These are phyloP conservation scores for Nothobranchius furzeri DNA, from an alignment of 2,113 vertebrate genomes.

Conservation along the genomic window DNA sequence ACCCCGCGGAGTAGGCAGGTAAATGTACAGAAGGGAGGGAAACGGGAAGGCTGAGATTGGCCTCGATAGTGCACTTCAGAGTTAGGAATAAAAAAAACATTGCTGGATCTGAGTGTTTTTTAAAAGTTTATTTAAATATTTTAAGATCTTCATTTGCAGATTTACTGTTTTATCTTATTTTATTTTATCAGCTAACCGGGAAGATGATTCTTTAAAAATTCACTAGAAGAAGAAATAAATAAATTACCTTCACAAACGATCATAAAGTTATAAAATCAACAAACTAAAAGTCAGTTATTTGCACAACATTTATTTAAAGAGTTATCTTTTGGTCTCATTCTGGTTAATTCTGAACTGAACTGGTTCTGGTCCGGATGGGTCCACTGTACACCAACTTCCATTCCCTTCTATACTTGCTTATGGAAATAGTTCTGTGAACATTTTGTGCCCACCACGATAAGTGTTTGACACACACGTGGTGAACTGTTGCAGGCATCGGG, in stretches of 20 bases:
- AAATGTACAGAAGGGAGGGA: constrained; percentile 2
- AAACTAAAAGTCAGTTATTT: neutral
- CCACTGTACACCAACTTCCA: constrained; percentile 35
- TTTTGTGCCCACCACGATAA: constrained; percentile 16
- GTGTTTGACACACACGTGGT: constrained; percentile 64
- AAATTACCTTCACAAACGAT: no score
- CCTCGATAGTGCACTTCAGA: constrained; percentile 11
- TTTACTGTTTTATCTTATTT: neutral
- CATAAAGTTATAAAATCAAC: no score
- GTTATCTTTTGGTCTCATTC: neutral
- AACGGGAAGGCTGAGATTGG: neutral
- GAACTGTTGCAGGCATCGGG: constrained; percentile 44
- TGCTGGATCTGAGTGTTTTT: neutral
- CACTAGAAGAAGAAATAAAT: no score
- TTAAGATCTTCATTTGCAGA: no score
- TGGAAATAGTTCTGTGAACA: constrained; percentile 20
- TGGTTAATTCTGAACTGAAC: constrained; percentile 23
- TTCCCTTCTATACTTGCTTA: constrained; percentile 24
- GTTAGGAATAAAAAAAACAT: constrained; percentile 2
- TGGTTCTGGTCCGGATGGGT: neutral
- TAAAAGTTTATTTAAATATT: no score
- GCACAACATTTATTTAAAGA: no score
- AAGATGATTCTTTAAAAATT: neutral
- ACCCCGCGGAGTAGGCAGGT: constrained; percentile 13
- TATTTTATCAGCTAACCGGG: neutral